Evolutionary conservation across 2,888 invertebrate genomes (phyloP).

Genomic region (Brachyptera risi): DNA sequence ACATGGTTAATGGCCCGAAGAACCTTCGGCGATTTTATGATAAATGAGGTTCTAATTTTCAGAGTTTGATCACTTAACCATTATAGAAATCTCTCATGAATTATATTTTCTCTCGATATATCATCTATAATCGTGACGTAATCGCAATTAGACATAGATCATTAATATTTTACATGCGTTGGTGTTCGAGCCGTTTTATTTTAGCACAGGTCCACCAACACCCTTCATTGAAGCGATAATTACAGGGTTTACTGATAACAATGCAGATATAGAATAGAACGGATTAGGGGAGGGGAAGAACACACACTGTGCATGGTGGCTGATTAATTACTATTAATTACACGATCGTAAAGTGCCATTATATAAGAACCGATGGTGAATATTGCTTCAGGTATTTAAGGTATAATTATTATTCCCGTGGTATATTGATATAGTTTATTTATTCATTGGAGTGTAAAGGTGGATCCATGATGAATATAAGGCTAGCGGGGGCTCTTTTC

Average conservation of each 20-base stretch:
- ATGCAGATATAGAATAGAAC: conserved; percentile 8
- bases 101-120: no score
- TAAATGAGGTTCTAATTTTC: conserved; percentile 6
- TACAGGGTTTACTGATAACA: conserved; percentile 9
- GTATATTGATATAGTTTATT: no score
- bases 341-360: conserved; percentile 13
- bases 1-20: background rate
- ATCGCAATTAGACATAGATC: conserved; percentile 17
- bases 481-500: no score
- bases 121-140: conserved; percentile 1
- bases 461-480: no score
- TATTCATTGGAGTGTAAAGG: no score
- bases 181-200: no score
- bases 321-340: conserved; percentile 22
- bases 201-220: background rate
- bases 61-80: conserved; percentile 10
- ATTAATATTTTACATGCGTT: conserved; percentile 14
- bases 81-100: no score
- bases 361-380: conserved; percentile 1
- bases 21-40: background rate
- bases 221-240: conserved; percentile 12
- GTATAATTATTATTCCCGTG: background rate
- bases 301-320: conserved; percentile 1
- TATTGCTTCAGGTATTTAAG: conserved; percentile 14
- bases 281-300: background rate